A percentile compares a stretch with the other conserved stretches of the same genome.
Conservation (phyloP, 1,140 invertebrate species). For the Bombus cullumanus region DNA sequence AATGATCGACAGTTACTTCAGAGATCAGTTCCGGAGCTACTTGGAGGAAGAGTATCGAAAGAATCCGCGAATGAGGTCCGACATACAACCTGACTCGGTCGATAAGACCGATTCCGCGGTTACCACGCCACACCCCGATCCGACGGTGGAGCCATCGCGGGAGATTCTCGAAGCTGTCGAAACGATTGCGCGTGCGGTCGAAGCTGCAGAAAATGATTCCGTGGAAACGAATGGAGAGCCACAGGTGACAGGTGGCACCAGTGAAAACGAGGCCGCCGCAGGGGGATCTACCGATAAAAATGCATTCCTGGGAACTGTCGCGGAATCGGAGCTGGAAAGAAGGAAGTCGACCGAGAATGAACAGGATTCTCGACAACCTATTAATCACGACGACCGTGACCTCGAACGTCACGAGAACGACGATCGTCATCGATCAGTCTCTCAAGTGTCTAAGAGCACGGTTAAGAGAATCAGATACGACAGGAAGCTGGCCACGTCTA, state of each 20-base stretch:
- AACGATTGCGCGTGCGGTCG: conserved; percentile 19
- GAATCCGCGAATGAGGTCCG: conserved; percentile 74
- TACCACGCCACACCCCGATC: not conserved
- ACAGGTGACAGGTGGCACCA: conserved; percentile 48
- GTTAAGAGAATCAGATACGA: conserved; percentile 25
- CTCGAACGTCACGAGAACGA: conserved; percentile 4
- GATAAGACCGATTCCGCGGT: conserved; percentile 26
- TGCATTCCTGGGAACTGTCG: conserved; percentile 52
- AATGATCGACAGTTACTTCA: conserved; percentile 83
- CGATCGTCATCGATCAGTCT: conserved; percentile 10
- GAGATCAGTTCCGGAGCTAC: conserved; percentile 82
- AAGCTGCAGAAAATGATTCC: conserved; percentile 26
- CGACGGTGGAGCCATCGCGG: not conserved
- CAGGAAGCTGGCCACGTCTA: not conserved
- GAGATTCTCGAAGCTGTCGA: conserved; percentile 1
- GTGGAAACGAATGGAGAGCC: not conserved
- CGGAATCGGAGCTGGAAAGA: conserved; percentile 45
- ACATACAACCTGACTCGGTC: conserved; percentile 17
- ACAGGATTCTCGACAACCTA: conserved; percentile 21
- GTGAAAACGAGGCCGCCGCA: conserved; percentile 56
- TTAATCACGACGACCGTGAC: conserved; percentile 22
- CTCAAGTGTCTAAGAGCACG: not conserved
- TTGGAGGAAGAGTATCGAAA: conserved; percentile 78
- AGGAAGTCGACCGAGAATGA: conserved; percentile 20
- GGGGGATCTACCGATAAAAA: conserved; percentile 60